Conservation (phyloP, 1,140 invertebrate species). For the Hypsibius dujardini region DNA sequence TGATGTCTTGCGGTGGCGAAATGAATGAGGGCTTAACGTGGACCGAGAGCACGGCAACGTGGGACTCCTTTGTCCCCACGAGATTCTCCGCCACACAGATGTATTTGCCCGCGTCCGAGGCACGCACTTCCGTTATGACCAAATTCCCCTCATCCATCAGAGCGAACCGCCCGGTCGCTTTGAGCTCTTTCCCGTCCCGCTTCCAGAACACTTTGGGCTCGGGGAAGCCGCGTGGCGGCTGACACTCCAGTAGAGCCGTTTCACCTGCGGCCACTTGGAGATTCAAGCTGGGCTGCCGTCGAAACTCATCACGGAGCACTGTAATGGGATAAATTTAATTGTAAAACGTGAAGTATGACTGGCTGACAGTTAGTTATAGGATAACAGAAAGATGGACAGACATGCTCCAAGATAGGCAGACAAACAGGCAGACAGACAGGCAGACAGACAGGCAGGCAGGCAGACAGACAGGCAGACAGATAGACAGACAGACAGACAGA, state of each 20-base stretch:
- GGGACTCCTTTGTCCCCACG: constrained; percentile 58
- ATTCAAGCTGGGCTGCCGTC: constrained; percentile 54
- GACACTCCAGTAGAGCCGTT: constrained; percentile 71
- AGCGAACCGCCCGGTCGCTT: constrained; percentile 42
- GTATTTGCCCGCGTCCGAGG: constrained; percentile 64
- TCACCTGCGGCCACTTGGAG: constrained; percentile 72
- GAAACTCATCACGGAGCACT: constrained; percentile 85
- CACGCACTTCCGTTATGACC: constrained; percentile 59
- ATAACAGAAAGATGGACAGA: too few relatives aligned
- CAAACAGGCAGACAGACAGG: too few relatives aligned
- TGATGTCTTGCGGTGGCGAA: constrained; percentile 25
- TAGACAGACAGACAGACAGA: too few relatives aligned
- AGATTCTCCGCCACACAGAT: constrained; percentile 67
- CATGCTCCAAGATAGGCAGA: too few relatives aligned
- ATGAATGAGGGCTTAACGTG: constrained; percentile 35
- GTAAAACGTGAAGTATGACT: too few relatives aligned
- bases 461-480: too few relatives aligned
- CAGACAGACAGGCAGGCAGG: too few relatives aligned
- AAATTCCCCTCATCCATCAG: constrained; percentile 61
- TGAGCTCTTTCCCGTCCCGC: constrained; percentile 50
- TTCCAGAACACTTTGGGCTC: constrained; percentile 78
- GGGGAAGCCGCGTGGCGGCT: constrained; percentile 72
- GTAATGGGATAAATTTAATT: constrained; percentile 32
- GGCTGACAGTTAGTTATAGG: too few relatives aligned
- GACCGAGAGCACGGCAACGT: constrained; percentile 55